Conservation (phyloP, 2,888 invertebrate genomes). For the Sesia bembeciformis region DNA sequence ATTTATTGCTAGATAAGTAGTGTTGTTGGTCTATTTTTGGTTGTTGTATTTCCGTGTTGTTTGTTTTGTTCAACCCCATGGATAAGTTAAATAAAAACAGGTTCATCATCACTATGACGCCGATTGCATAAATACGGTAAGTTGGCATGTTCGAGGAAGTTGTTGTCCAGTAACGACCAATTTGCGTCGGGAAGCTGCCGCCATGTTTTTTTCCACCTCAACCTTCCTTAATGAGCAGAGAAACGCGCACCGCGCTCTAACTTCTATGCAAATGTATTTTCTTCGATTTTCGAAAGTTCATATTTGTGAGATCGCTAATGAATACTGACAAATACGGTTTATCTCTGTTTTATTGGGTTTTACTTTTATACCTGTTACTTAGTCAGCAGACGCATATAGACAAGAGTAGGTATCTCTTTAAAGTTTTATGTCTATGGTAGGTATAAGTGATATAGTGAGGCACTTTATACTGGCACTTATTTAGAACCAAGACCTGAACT, state of each 20-base stretch:
- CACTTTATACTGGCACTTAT: too few relatives aligned
- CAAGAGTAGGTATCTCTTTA: neutral
- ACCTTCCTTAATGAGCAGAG: conserved; percentile 56
- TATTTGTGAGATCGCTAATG: conserved; percentile 19
- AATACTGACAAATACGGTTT: conserved; percentile 19
- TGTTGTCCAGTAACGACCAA: conserved; percentile 42
- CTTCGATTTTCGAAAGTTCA: conserved; percentile 53
- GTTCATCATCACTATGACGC: conserved; percentile 21
- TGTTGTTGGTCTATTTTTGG: too few relatives aligned
- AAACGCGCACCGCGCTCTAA: conserved; percentile 41
- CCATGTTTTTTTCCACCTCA: conserved; percentile 29
- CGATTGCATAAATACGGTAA: conserved; percentile 45
- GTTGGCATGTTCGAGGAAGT: conserved; percentile 41
- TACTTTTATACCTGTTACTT: conserved; percentile 19
- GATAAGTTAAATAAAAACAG: conserved; percentile 18
- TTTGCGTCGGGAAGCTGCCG: conserved; percentile 36
- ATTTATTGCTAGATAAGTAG: too few relatives aligned
- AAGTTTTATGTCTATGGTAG: too few relatives aligned
- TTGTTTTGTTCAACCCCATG: neutral
- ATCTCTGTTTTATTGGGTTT: conserved; percentile 20
- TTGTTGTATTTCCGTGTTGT: too few relatives aligned
- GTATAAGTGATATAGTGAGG: too few relatives aligned
- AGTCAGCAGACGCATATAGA: neutral
- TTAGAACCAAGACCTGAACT: too few relatives aligned
- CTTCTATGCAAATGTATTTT: conserved; percentile 60